Conservation (phyloP, 2,888 invertebrate species). For the Chironomus tentans region DNA sequence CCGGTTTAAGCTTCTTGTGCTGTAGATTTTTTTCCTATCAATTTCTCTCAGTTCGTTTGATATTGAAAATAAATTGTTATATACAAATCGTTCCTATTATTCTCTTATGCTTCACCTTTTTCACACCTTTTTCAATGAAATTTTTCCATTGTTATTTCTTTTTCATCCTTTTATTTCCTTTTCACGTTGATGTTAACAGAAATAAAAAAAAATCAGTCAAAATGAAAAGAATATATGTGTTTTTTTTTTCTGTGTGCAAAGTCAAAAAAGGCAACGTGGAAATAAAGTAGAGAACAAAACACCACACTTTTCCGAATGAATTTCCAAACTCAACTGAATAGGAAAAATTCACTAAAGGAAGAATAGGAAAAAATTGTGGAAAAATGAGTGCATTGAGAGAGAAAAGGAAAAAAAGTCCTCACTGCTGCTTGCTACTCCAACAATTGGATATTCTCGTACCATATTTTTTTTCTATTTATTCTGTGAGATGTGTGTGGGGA, state of each 20-base stretch:
- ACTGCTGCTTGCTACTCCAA: neutral
- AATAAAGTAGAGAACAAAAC: neutral
- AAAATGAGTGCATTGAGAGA: constrained; percentile 13
- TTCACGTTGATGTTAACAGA: too few relatives aligned
- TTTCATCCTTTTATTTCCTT: neutral
- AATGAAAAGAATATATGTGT: neutral
- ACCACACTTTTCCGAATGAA: constrained; percentile 16
- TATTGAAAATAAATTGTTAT: too few relatives aligned
- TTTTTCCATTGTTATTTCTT: neutral
- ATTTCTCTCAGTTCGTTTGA: too few relatives aligned
- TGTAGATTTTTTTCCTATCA: too few relatives aligned
- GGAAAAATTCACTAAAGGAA: neutral
- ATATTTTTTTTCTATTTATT: neutral
- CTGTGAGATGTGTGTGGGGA: too few relatives aligned
- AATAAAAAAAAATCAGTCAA: too few relatives aligned
- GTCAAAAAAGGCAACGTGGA: constrained; percentile 16
- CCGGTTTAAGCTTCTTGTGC: too few relatives aligned
- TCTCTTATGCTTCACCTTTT: neutral
- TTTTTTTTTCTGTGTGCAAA: neutral
- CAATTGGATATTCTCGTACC: neutral
- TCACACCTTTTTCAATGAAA: neutral
- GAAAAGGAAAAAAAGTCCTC: neutral
- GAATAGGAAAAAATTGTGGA: neutral
- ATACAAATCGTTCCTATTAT: too few relatives aligned
- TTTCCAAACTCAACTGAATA: constrained; percentile 24